Conservation (phyloP, 2,888 invertebrate genomes). For the Drosophila neotestacea region DNA sequence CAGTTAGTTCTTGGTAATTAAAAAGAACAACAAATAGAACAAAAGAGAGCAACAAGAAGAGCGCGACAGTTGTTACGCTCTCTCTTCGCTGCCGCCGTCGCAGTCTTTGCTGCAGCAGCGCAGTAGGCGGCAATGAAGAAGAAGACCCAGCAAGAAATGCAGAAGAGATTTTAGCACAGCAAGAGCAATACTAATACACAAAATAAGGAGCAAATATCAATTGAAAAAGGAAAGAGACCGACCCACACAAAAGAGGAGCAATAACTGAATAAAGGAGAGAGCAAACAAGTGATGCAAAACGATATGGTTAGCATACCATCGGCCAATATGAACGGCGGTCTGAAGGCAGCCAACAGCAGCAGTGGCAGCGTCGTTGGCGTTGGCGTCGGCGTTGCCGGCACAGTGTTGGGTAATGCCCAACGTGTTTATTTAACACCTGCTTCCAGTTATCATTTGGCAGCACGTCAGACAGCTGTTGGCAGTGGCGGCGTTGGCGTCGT, state of each 20-base stretch:
- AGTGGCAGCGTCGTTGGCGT: slow-evolving; percentile 52
- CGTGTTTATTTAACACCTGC: slow-evolving; percentile 59
- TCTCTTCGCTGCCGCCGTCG: slow-evolving; percentile 14
- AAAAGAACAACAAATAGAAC: slow-evolving; percentile 3
- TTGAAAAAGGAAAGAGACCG: background rate
- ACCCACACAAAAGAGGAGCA: no score
- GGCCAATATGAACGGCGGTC: slow-evolving; percentile 78
- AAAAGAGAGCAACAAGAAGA: background rate
- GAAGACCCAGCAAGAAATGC: slow-evolving; percentile 33
- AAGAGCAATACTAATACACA: slow-evolving; percentile 43
- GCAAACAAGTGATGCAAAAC: slow-evolving; percentile 78
- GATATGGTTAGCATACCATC: slow-evolving; percentile 84
- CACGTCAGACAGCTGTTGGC: slow-evolving; percentile 48
- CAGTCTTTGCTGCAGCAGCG: slow-evolving; percentile 28
- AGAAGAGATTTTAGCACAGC: slow-evolving; percentile 16
- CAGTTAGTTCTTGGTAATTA: background rate
- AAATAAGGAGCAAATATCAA: slow-evolving; percentile 4
- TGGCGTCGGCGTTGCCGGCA: slow-evolving; percentile 54
- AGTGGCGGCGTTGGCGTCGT: slow-evolving; percentile 16
- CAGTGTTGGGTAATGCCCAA: slow-evolving; percentile 64
- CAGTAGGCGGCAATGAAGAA: slow-evolving; percentile 35
- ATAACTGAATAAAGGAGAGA: slow-evolving; percentile 25
- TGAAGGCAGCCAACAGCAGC: slow-evolving; percentile 60
- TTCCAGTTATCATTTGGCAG: slow-evolving; percentile 44
- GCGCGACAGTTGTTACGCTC: background rate